Percentiles rank a stretch among this genome's conserved stretches.
phyloP scores from a whole-genome alignment of 2,113 vertebrate genomes.

The Campylorhamphus procurvoides region DNA sequence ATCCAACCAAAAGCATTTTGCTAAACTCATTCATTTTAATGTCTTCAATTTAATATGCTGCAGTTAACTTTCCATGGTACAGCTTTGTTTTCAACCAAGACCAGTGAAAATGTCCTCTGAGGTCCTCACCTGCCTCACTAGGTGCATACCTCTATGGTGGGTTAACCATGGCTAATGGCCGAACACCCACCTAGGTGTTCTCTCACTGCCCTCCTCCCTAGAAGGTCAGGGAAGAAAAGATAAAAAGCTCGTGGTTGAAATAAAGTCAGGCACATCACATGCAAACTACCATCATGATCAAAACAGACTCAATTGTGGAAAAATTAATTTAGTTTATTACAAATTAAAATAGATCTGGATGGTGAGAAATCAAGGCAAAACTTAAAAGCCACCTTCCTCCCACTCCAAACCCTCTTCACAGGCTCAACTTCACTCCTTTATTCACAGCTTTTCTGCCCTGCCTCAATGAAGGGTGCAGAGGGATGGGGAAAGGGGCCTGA shows the following conservation, averaged over 20 bases:
- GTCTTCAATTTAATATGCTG: not conserved
- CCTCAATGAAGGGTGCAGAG: fast-evolving
- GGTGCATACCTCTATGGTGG: fast-evolving
- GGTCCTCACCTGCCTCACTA: not conserved
- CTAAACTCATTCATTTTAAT: not conserved
- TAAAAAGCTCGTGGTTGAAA: not conserved
- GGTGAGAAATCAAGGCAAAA: not conserved
- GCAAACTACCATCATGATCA: not conserved
- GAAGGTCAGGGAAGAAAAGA: not conserved
- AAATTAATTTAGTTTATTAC: not conserved
- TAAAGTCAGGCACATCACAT: not conserved
- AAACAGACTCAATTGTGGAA: not conserved
- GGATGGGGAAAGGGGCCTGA: not conserved
- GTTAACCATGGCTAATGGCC: not conserved
- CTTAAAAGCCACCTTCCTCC: not conserved
- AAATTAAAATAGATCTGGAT: not conserved
- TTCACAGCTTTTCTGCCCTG: fast-evolving
- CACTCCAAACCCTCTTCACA: not conserved
- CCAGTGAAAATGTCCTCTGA: not conserved
- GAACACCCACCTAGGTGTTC: fast-evolving
- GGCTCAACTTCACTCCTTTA: not conserved
- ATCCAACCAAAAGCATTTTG: not conserved
- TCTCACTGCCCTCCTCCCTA: not conserved
- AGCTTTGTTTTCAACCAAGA: not conserved
- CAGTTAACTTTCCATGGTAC: not conserved